Evolutionary conservation across 2,888 invertebrate species (phyloP), one percentile per base, ranked within the genome.

Genomic region (Gastracanthus pulcherrimus): DNA sequence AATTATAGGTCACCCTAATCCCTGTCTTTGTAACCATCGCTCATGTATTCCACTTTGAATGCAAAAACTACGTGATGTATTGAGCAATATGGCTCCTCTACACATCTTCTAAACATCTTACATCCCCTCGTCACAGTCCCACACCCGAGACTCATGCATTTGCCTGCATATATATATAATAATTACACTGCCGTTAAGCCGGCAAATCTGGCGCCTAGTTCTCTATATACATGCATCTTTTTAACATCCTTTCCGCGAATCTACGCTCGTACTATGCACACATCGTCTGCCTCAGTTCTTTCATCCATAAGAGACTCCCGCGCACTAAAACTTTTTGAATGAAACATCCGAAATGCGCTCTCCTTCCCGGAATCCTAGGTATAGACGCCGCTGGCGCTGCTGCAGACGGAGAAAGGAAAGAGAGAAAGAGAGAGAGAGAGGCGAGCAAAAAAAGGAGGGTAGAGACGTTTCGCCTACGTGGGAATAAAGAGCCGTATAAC

Each of bases 401-500:
- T 4, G 16, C 41, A 36, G 19, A 13, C 19, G 7, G 38, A 60
- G 45, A 64, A 67, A 48, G 11, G 26, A 26, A 31, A 48, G 4
- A 16, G 29, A 7, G 29, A 34, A 7, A n/a, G 45, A 34, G 11
- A 29, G 70, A 69, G 45, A 60, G n/a, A 51, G 64, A 23, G 13
- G 66, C 36, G 19, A 62, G 66, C 70, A 62, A 34, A 72, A 71
- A 66, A 58, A 23, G 51, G 51, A n/a, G n/a, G n/a, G n/a, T n/a
- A n/a, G 70, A 23, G 60, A 60, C 76, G 76, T 70, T 34, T 82
- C 67, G 79, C 70, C 64, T 77, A 76, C 82, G 80, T 82, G 82
- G 80, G 82, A 82, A 82, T 82, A 80, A 82, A 64, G 76, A 82
- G 75, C 77, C 76, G 77, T 80, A 80, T 82, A 82, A 82, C 80